These are phyloP conservation scores for Ceratotherium simum DNA, from an alignment of 2,113 vertebrate species.

Conservation along the genomic window DNA sequence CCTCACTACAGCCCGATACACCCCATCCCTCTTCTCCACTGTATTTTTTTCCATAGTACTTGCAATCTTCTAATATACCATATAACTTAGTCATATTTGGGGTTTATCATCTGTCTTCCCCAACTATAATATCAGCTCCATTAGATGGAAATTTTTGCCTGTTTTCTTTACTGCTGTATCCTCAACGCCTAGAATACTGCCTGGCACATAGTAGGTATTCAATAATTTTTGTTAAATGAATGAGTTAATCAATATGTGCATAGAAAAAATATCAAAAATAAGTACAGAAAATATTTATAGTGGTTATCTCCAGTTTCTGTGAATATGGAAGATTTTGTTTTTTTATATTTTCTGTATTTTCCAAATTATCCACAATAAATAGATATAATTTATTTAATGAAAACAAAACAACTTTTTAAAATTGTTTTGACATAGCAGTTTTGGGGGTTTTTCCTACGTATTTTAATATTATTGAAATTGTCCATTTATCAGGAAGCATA, in stretches of 20 bases:
- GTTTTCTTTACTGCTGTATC: not conserved
- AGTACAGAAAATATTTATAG: not conserved
- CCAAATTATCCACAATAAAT: conserved; percentile 3
- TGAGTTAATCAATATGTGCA: not conserved
- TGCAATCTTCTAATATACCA: not conserved
- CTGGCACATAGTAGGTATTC: not conserved
- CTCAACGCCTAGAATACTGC: not conserved
- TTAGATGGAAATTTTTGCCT: not conserved
- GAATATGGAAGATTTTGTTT: not conserved
- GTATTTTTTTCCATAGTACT: not conserved
- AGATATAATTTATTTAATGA: not conserved
- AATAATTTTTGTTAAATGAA: conserved; percentile 35
- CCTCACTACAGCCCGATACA: not conserved
- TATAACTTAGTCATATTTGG: not conserved
- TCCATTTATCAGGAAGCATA: not conserved
- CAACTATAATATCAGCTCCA: not conserved
- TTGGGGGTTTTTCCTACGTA: not conserved
- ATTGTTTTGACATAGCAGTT: not conserved
- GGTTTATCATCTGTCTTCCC: not conserved
- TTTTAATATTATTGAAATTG: not conserved
- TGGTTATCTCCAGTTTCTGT: not conserved
- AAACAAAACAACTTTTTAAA: not conserved
- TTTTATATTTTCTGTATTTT: not conserved
- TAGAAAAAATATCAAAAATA: not conserved
- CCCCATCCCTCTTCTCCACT: not conserved